Evolutionary conservation across 2,888 invertebrate genomes (phyloP).

Genomic region (Tholera decimalis): DNA sequence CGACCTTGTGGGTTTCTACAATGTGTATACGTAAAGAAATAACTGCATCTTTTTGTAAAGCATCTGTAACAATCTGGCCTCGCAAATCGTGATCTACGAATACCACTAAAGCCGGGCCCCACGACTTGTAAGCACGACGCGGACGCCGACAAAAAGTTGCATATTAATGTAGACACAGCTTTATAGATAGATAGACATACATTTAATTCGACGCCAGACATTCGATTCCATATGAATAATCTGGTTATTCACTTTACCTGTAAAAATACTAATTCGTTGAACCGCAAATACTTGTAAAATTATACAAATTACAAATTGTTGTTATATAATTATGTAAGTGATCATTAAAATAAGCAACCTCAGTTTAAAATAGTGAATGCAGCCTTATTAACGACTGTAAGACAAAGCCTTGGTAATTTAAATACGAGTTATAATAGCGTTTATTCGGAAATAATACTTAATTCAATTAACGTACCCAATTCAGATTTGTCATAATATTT

Average conservation of each 20-base stretch:
- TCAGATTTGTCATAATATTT: conserved; percentile 24
- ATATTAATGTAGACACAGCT: conserved; percentile 59
- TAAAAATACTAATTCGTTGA: conserved; percentile 3
- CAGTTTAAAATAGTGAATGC: conserved; percentile 25
- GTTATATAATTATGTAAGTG: conserved; percentile 11
- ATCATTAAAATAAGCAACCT: conserved; percentile 24
- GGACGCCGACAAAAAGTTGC: conserved; percentile 59
- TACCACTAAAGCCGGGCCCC: conserved; percentile 60
- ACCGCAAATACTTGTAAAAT: neutral
- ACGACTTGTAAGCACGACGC: conserved; percentile 45
- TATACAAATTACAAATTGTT: neutral
- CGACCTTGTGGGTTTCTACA: conserved; percentile 63
- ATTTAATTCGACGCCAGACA: conserved; percentile 43
- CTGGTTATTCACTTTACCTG: neutral
- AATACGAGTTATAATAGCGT: conserved; percentile 10
- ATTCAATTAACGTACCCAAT: conserved; percentile 9
- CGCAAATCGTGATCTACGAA: conserved; percentile 62
- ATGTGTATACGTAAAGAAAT: conserved; percentile 48
- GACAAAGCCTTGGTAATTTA: conserved; percentile 31
- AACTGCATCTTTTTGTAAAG: conserved; percentile 62
- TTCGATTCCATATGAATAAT: conserved; percentile 39
- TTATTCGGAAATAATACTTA: conserved; percentile 20
- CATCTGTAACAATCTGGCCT: conserved; percentile 58
- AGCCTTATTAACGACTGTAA: conserved; percentile 18
- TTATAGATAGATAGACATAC: conserved; percentile 35